These are phyloP conservation scores for Bufo bufo DNA, from an alignment of 2,113 vertebrate species.

Conservation along the genomic window DNA sequence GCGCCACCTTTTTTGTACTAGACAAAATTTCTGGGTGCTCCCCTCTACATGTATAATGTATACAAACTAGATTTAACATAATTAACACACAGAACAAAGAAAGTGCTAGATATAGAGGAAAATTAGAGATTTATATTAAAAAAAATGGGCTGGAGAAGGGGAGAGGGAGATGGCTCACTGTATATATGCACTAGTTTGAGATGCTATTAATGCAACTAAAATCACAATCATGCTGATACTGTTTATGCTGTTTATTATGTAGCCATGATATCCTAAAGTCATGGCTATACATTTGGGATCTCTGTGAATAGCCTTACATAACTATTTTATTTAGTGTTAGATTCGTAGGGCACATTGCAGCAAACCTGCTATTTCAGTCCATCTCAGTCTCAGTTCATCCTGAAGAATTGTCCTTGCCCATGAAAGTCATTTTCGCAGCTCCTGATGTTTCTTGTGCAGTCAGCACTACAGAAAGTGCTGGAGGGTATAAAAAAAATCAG, in stretches of 20 bases:
- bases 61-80: no score
- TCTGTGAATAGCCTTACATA: neutral
- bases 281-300: accelerated
- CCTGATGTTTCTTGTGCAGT: slow-evolving; percentile 6
- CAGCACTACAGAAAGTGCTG: slow-evolving; percentile 14
- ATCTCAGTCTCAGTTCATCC: slow-evolving; percentile 4
- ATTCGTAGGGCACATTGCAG: neutral
- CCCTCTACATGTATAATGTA: no score
- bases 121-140: no score
- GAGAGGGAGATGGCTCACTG: no score
- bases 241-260: neutral
- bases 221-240: neutral
- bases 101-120: no score
- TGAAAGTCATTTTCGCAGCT: slow-evolving; percentile 33
- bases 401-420: slow-evolving; percentile 13
- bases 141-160: no score
- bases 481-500: slow-evolving; percentile 12
- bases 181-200: no score
- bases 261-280: neutral
- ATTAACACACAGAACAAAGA: no score
- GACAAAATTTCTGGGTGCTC: no score
- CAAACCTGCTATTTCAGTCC: slow-evolving; percentile 22
- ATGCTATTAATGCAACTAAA: neutral
- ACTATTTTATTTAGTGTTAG: neutral
- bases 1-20: no score